Evolutionary conservation across 2,113 vertebrate genomes (phyloP).

Genomic region (Laterallus jamaicensis): DNA sequence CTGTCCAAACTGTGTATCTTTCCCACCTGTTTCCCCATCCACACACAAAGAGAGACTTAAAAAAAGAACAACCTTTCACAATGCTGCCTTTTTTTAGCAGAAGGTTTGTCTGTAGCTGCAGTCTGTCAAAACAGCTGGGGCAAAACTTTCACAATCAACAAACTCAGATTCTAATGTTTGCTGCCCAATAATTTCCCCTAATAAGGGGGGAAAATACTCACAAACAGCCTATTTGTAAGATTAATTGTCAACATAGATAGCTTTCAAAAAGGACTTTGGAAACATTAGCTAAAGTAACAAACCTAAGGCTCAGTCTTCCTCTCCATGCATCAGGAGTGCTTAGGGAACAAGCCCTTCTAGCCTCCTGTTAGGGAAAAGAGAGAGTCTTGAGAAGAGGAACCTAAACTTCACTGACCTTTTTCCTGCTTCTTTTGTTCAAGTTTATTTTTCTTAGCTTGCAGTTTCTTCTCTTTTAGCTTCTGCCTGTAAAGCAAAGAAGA

Average conservation of each 20-base stretch:
- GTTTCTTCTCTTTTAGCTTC: slow-evolving; percentile 85
- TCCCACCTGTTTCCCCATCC: neutral
- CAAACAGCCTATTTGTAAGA: slow-evolving; percentile 15
- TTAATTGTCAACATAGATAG: neutral
- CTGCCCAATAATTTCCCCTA: neutral
- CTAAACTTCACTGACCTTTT: slow-evolving; percentile 65
- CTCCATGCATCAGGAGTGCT: neutral
- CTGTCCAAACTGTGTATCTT: neutral
- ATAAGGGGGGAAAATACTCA: slow-evolving; percentile 15
- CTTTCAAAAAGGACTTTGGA: slow-evolving; percentile 22
- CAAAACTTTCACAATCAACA: neutral
- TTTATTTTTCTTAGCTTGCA: slow-evolving; percentile 81
- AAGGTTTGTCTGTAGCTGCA: neutral
- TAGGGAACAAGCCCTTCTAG: neutral
- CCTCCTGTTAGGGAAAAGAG: neutral
- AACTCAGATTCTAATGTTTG: neutral
- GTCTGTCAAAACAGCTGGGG: neutral
- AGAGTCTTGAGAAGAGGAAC: neutral
- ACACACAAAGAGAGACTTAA: neutral
- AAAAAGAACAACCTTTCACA: neutral
- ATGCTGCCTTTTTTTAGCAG: neutral
- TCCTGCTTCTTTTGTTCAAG: slow-evolving; percentile 73
- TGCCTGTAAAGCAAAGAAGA: slow-evolving; percentile 72
- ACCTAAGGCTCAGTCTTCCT: neutral
- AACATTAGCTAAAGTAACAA: slow-evolving; percentile 40